Percentiles rank a stretch among this genome's conserved stretches.
Evolutionary conservation across 2,888 invertebrate species (phyloP).

Genomic region (Gymnoscelis rufifasciata): DNA sequence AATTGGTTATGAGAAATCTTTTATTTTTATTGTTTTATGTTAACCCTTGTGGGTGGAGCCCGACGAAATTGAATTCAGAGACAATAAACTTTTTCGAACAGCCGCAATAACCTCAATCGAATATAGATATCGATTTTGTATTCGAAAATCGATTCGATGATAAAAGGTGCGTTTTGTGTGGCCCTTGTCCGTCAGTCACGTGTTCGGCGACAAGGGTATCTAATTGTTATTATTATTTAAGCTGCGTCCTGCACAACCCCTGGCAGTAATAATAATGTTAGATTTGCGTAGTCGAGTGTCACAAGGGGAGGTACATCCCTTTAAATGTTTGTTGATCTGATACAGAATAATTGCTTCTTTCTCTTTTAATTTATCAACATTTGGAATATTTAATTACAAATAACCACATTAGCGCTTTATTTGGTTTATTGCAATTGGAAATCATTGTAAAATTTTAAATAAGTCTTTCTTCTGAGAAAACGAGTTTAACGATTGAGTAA

Average conservation of each 20-base stretch:
- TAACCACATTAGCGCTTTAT: not conserved
- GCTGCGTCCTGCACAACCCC: constrained; percentile 28
- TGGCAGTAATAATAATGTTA: constrained; percentile 25
- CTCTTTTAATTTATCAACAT: constrained; percentile 5
- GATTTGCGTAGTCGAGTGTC: constrained; percentile 28
- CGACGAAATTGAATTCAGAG: constrained; percentile 17
- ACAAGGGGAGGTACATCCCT: constrained; percentile 22
- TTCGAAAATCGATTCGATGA: constrained; percentile 24
- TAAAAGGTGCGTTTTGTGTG: constrained; percentile 26
- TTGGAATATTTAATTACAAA: not conserved
- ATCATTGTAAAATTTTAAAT: too few relatives aligned
- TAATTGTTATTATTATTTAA: constrained; percentile 39
- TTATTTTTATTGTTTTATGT: constrained; percentile 21
- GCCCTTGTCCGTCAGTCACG: constrained; percentile 37
- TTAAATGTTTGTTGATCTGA: constrained; percentile 21
- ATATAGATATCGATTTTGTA: constrained; percentile 12
- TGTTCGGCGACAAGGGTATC: constrained; percentile 35
- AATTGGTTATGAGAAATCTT: constrained; percentile 21
- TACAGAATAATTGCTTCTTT: constrained; percentile 7
- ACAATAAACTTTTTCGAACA: constrained; percentile 17
- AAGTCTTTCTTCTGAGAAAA: too few relatives aligned
- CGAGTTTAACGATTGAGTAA: too few relatives aligned
- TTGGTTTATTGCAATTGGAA: too few relatives aligned
- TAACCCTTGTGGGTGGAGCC: constrained; percentile 20
- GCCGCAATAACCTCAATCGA: constrained; percentile 16